Percentiles rank a stretch among this genome's conserved stretches.
phyloP scores from a whole-genome alignment of 2,888 invertebrate genomes.

The Euzetes globulus region DNA sequence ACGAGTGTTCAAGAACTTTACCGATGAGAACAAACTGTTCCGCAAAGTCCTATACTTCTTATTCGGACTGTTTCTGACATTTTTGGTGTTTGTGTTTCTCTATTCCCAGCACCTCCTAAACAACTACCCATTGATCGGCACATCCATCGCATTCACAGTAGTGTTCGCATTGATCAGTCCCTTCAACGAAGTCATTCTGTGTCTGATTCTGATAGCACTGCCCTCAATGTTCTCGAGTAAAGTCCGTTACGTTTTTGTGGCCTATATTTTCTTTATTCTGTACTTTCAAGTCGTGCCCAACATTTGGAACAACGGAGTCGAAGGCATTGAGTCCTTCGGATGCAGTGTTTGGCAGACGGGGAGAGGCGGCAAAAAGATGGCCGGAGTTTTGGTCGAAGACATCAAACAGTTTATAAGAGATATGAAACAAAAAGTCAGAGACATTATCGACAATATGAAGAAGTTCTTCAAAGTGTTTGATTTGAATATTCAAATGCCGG shows the following conservation, averaged over 20 bases:
- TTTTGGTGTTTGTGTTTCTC: not conserved
- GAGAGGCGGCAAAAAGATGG: not conserved
- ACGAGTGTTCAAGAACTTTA: not conserved
- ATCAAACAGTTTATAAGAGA: not conserved
- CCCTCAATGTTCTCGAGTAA: constrained; percentile 20
- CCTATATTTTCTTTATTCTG: not conserved
- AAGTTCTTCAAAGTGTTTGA: no score
- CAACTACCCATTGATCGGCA: not conserved
- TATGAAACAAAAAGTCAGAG: not conserved
- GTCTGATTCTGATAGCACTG: not conserved
- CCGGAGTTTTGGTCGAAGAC: no score
- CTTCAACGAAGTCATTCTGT: not conserved
- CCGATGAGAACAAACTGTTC: not conserved
- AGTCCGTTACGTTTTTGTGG: not conserved
- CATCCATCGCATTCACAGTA: not conserved
- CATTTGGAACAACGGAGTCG: not conserved
- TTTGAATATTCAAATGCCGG: no score
- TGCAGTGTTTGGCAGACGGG: not conserved
- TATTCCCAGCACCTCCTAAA: not conserved
- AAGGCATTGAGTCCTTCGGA: not conserved
- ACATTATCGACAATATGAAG: not conserved
- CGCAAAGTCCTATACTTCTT: not conserved
- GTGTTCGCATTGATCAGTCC: not conserved
- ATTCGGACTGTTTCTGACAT: not conserved
- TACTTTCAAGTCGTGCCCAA: not conserved